Percentiles rank a stretch among this genome's conserved stretches.
Evolutionary conservation across 2,888 invertebrate genomes (phyloP).

Genomic region (Andrena minutula): DNA sequence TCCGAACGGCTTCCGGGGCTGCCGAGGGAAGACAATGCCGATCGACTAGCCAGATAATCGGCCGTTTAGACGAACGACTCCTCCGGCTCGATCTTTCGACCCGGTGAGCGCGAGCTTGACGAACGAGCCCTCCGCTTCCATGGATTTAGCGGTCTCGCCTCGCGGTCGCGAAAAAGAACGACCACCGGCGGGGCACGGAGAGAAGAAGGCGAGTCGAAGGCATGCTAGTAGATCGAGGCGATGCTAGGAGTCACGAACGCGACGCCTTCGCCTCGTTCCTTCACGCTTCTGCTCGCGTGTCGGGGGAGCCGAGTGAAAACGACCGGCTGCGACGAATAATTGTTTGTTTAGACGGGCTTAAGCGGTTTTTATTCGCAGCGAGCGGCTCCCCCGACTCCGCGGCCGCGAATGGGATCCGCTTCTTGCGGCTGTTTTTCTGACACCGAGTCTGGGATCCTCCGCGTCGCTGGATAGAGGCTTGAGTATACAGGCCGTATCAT

Average conservation of each 20-base stretch:
- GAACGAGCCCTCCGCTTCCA: slow-evolving; percentile 5
- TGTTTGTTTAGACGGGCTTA: slow-evolving; percentile 36
- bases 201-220: slow-evolving; percentile 3
- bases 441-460: neutral
- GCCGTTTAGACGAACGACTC: slow-evolving; percentile 73
- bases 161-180: neutral
- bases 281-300: neutral
- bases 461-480: neutral
- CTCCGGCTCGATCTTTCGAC: slow-evolving; percentile 41
- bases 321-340: slow-evolving; percentile 39
- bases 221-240: neutral
- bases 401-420: neutral
- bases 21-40: slow-evolving; percentile 81
- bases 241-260: neutral
- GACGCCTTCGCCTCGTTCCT: neutral
- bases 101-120: slow-evolving; percentile 38
- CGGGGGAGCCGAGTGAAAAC: slow-evolving; percentile 19
- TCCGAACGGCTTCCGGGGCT: slow-evolving; percentile 66
- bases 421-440: slow-evolving; percentile 29
- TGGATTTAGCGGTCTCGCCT: slow-evolving; percentile 2
- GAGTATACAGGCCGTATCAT: slow-evolving; percentile 4
- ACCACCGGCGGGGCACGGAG: neutral
- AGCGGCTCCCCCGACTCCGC: neutral
- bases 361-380: slow-evolving; percentile 31
- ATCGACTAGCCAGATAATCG: slow-evolving; percentile 79